Percentiles rank a stretch among this genome's conserved stretches.
Conservation (phyloP, 2,888 invertebrate genomes). For the Ischnus inquisitorius region DNA sequence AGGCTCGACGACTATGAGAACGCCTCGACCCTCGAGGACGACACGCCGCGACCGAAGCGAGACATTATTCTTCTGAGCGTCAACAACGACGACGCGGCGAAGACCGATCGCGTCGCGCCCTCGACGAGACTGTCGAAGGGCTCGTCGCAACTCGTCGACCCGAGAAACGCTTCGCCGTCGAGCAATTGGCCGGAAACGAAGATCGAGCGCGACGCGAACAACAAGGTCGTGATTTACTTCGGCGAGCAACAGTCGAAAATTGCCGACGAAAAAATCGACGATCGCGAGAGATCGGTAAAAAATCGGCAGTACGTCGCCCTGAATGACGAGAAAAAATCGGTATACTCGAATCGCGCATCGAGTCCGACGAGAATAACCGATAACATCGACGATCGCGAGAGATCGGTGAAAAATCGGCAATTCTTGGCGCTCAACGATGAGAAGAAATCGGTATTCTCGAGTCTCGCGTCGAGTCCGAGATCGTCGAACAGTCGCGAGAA, state of each 20-base stretch:
- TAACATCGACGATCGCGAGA: slow-evolving; percentile 29
- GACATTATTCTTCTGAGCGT: neutral
- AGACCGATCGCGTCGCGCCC: neutral
- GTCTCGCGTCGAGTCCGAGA: slow-evolving; percentile 30
- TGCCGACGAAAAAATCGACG: neutral
- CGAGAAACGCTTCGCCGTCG: slow-evolving; percentile 3
- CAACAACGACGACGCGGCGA: neutral
- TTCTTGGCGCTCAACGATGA: slow-evolving; percentile 19
- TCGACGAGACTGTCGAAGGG: slow-evolving; percentile 16
- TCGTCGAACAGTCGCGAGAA: slow-evolving; percentile 44
- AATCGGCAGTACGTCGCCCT: slow-evolving; percentile 20
- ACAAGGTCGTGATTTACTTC: slow-evolving; percentile 91
- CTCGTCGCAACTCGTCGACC: neutral
- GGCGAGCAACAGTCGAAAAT: slow-evolving; percentile 87
- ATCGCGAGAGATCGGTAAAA: slow-evolving; percentile 32
- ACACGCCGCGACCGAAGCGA: slow-evolving; percentile 59
- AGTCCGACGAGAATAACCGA: neutral
- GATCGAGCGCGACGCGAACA: slow-evolving; percentile 83
- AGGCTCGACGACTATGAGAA: slow-evolving; percentile 76
- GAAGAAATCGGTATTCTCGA: slow-evolving; percentile 33
- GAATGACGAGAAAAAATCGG: slow-evolving; percentile 13
- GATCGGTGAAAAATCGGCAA: slow-evolving; percentile 15
- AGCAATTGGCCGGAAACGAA: slow-evolving; percentile 69
- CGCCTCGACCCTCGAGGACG: slow-evolving; percentile 76
- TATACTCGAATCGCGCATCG: neutral